Evolutionary conservation across 2,888 invertebrate species (phyloP), one percentile per base, ranked within the genome.

Genomic region (Noctuana brunneofusca): DNA sequence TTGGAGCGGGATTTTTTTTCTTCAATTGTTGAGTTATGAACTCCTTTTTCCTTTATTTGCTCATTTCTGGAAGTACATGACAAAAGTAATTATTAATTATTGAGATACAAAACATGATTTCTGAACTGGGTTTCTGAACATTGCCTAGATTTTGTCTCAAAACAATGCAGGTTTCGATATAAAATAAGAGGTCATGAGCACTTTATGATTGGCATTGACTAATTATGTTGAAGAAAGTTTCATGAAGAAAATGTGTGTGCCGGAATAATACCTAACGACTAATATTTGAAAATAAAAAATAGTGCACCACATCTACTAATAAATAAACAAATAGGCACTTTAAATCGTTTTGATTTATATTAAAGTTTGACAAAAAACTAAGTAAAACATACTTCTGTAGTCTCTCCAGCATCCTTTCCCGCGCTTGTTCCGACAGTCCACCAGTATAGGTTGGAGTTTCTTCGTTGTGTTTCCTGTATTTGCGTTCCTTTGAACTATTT

Each of bases 401-500:
- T 66, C 96, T 92, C 74, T 96, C 94, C 32, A 95, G 84, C 75
- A 96, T 92, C 50, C 96, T 93, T 72, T 95, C 94, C 63, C 95
- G 92, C 0, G 96, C 97, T 78, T 95, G 94, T 63, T 94, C 94
- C 27, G 96, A 96, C 20, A 98, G 96, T 4, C 98, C 98, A 3
- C 98, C 98, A 0, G 98, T 97, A 76, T 98, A 95, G 0, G 98
- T 96, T 0, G 99, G 99, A 0, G 98, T 98, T 87, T 99, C 98
- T 74, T 96, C 95, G 72, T 95, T 94, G 11, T 95, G 93, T 54
- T 94, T 92, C 53, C 98, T 93, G 76, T 98, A 96, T 80, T 96
- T 95, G 52, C 96, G 92, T 65, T 84, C 87, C 68, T 83, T 85
- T 0, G 65, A 73, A 24, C 64, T 70, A 41, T 76, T 71, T 46